Base-by-base conservation (phyloP, 2,113 vertebrate species). In the Sceloporus undulatus region DNA sequence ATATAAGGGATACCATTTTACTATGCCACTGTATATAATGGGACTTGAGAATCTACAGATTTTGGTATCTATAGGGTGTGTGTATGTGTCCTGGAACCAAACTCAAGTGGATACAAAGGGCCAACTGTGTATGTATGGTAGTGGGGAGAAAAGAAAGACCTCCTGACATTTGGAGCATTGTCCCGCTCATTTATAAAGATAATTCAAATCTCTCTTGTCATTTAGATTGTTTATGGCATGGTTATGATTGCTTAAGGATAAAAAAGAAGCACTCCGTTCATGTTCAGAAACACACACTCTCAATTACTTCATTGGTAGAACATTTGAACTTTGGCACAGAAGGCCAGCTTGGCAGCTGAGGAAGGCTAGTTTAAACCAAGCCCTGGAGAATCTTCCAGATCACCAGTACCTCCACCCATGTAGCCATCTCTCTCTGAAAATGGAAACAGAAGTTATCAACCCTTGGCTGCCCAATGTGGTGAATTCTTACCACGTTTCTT, bases 401-500 rank as follows among this genome's bases (percentile, higher is more conserved):
- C n/a, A 38, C 0, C 42, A 52, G 5, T 66, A 52, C 71, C 74
- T 77, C 78, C 5, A 27, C 66, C 9, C 21, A 56, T 11, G 42
- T 68, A 48, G 66, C 54, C 56, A 52, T 16, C 19, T 23, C 78
- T 38, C 21, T 25, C 65, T n/a, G 10, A 52, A n/a, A 79, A 34
- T 9, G 25, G 73, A 62, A 68, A 52, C 7, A 56, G 59, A 83
- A 52, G 25, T 8, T 6, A 70, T 66, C 62, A n/a, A 77, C 59
- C 62, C 65, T 27, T 27, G 68, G 87, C 68, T n/a, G 74, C 62
- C 42, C 3, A 88, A 42, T 2, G 23, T 83, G 87, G 87, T 56
- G 65, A 78, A 88, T 88, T 84, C 87, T 78, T 84, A 74, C 87
- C 87, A 78, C 62, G 73, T 88, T 82, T n/a, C 81, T 70, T 70